These are phyloP conservation scores for Tridacna gigas DNA, from an alignment of 2,888 invertebrate species.

Conservation along the genomic window DNA sequence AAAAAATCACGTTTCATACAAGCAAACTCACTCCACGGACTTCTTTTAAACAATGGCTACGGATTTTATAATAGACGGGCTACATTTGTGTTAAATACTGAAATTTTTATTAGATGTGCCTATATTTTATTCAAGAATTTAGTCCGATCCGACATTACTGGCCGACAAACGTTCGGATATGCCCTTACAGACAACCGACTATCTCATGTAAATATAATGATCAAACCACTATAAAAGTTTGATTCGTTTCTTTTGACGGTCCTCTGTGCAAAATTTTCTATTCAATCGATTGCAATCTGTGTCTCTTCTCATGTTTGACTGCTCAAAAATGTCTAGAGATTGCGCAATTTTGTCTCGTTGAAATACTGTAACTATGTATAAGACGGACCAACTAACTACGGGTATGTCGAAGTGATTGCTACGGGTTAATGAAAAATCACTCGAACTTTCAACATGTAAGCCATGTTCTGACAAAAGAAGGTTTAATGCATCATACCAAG, in stretches of 20 bases:
- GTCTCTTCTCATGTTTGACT: not conserved
- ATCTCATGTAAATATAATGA: slow-evolving; percentile 65
- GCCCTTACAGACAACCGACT: slow-evolving; percentile 26
- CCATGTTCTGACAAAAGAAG: too few species aligned
- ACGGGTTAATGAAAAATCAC: too few species aligned
- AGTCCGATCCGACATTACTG: slow-evolving; percentile 34
- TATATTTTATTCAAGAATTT: slow-evolving; percentile 67
- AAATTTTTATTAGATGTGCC: slow-evolving; percentile 66
- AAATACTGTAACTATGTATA: not conserved
- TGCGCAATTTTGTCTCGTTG: not conserved
- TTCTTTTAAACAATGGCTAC: slow-evolving; percentile 33
- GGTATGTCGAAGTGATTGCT: too few species aligned
- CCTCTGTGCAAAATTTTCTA: not conserved
- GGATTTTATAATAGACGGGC: slow-evolving; percentile 41
- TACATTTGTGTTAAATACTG: slow-evolving; percentile 63
- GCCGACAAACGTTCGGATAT: slow-evolving; percentile 16
- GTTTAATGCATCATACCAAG: too few species aligned
- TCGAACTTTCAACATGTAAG: too few species aligned
- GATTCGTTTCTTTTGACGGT: slow-evolving; percentile 54
- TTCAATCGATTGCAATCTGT: slow-evolving; percentile 13
- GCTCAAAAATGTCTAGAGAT: not conserved
- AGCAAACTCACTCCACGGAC: not conserved
- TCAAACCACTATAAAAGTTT: slow-evolving; percentile 57
- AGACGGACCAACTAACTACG: too few species aligned
- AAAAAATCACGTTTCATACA: not conserved